Base-by-base conservation (phyloP, 2,797 vertebrate species). In the Poeciliopsis paucimaculata region DNA sequence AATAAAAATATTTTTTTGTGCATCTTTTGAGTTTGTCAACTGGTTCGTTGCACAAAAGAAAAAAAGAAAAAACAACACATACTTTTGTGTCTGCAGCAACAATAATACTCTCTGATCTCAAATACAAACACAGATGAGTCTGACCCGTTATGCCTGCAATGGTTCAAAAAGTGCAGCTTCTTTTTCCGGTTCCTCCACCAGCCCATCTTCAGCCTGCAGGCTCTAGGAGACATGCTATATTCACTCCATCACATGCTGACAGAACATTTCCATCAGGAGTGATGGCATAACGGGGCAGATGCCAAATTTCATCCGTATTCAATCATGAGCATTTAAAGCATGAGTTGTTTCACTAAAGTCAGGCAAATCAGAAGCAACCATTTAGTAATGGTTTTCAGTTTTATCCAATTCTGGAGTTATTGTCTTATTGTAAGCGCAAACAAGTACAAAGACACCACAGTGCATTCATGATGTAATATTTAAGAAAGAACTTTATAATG, bases 211-310 rank as follows among this genome's bases (percentile, higher is more conserved):
- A 15, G 16, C 68, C 41, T 43, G 12, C 3, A 28, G 68, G 68
- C 68, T 43, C 39, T 41, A 5, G 43, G 23, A 26, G 39, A 26
- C 11, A 70, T 13, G 66, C 39, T 7, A 45, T n/a, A 23, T 71
- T 15, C 41, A 43, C 41, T 45, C 68, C 26, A 45, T 71, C 41
- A 71, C 68, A 71, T 3, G 68, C 68, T 71, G 68, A 71, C 68
- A 71, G 39, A 70, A n/a, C 66, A 43, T 70, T 70, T 70, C 39
- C 66, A 43, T 70, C 18, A 70, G 68, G 68, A 71, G 41, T 45
- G 68, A 71, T 45, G 68, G 41, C 20, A 45, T 45, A 28, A 28
- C 45, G 1, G 71, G 46, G n/a, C 45, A 18, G 28, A 31, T 49
- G 46, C 45, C 46, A 31, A 23, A 71, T 71, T 43, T 26, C 10